Evolutionary conservation across 2,888 invertebrate species (phyloP), one percentile per base, ranked within the genome.

Genomic region (Cheilosia scutellata): DNA sequence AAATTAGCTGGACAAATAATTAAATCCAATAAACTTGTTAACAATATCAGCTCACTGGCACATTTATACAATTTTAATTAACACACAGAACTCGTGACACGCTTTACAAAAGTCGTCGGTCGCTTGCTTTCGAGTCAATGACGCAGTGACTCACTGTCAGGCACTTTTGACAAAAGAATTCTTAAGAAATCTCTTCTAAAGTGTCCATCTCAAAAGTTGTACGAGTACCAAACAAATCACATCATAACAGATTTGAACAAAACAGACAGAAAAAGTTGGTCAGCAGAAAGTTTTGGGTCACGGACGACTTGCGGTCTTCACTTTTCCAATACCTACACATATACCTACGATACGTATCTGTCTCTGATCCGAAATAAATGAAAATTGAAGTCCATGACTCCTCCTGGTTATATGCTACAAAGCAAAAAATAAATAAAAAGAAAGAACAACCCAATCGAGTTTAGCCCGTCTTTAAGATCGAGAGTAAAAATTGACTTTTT

Each of bases 211-310:
- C 9, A 68, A 74, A 75, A 53, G 33, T 49, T 75, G 44, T 63
- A 42, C 57, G 63, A 57, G 44, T 63, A 42, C 57, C 68, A 57
- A 62, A 33, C 66, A 68, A 70, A 82, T 55, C 55, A 40, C 51
- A 71, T 55, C 47, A 37, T n/a, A 27, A 20, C 47, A 47, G 37
- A 55, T 31, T 6, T 13, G 20, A 44, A 27, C 62, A 13, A 13
- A 16, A 57, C 25, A 66, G 58, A 68, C 44, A 62, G 29, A 71
- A 60, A 25, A 62, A 62, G 66, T 83, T 78, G 83, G 79, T 84
- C 70, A 84, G 83, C 83, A 66, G 70, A 75, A 79, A 70, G 44
- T 84, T 79, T 83, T 83, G 74, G 79, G 83, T 83, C 83, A 83
- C 74, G 83, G 83, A 83, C 83, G 74, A 83, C 44, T 75, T 74